Conservation (phyloP, 2,888 invertebrate species). For the Nycteola revayana region DNA sequence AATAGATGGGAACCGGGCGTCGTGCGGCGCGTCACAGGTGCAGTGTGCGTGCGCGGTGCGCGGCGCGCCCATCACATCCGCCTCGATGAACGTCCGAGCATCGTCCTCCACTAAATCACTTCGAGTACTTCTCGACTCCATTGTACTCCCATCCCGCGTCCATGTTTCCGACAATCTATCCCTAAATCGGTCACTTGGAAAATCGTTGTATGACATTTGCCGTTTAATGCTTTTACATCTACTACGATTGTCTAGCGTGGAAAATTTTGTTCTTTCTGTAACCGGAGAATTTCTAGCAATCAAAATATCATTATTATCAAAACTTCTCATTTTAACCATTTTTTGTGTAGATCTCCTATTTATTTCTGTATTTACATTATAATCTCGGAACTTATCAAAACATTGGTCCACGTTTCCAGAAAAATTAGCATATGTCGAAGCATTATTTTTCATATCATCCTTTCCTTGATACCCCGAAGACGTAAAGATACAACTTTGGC, state of each 20-base stretch:
- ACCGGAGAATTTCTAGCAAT: conserved; percentile 56
- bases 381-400: conserved; percentile 70
- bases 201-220: conserved; percentile 78
- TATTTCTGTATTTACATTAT: conserved; percentile 50
- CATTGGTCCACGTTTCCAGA: conserved; percentile 77
- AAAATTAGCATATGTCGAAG: conserved; percentile 72
- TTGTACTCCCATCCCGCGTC: conserved; percentile 58
- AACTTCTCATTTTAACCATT: conserved; percentile 66
- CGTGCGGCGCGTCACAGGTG: conserved; percentile 60
- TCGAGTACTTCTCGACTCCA: conserved; percentile 57
- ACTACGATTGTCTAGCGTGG: conserved; percentile 73
- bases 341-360: conserved; percentile 50
- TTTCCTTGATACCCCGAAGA: conserved; percentile 64
- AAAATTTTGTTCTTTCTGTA: conserved; percentile 65
- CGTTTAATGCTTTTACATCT: conserved; percentile 71
- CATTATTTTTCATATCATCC: conserved; percentile 62
- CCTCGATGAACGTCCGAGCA: conserved; percentile 61
- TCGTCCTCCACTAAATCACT: conserved; percentile 63
- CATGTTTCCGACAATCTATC: conserved; percentile 62
- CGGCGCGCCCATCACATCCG: conserved; percentile 54
- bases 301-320: conserved; percentile 67
- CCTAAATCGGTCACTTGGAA: conserved; percentile 68
- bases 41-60: conserved; percentile 59
- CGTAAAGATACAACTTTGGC: conserved; percentile 69
- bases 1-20: conserved; percentile 61